Percentiles rank a stretch among this genome's conserved stretches.
These are phyloP conservation scores for Thalassophryne amazonica DNA, from an alignment of 2,797 vertebrate species.

Conservation along the genomic window DNA sequence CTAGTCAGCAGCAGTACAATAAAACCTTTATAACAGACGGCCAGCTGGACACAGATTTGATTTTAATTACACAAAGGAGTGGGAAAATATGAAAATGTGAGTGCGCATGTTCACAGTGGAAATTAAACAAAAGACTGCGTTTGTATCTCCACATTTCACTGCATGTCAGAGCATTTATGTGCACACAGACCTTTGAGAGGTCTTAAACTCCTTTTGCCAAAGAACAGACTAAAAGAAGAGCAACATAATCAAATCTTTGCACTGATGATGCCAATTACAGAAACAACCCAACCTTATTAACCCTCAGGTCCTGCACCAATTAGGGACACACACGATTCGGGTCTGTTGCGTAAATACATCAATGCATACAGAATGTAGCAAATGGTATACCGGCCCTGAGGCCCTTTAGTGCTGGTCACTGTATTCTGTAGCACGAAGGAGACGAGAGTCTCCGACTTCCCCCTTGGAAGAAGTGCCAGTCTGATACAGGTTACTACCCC, in stretches of 20 bases:
- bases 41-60: conserved; percentile 33
- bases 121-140: neutral
- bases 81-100: neutral
- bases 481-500: too few species aligned
- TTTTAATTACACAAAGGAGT: conserved; percentile 11
- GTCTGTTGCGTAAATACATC: too few species aligned
- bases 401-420: too few species aligned
- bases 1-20: conserved; percentile 53
- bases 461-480: too few species aligned
- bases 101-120: neutral
- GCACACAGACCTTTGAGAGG: neutral
- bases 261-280: conserved; percentile 30
- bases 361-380: too few species aligned
- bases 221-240: neutral
- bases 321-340: conserved; percentile 27
- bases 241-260: conserved; percentile 4
- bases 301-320: conserved; percentile 31
- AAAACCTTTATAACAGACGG: conserved; percentile 37
- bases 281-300: conserved; percentile 25
- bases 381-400: too few species aligned
- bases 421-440: too few species aligned
- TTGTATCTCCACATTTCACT: neutral
- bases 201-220: conserved; percentile 5
- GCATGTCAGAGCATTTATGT: neutral
- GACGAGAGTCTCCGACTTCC: too few species aligned